Conservation (phyloP, 1,140 invertebrate genomes). For the Anadara kagoshimensis region DNA sequence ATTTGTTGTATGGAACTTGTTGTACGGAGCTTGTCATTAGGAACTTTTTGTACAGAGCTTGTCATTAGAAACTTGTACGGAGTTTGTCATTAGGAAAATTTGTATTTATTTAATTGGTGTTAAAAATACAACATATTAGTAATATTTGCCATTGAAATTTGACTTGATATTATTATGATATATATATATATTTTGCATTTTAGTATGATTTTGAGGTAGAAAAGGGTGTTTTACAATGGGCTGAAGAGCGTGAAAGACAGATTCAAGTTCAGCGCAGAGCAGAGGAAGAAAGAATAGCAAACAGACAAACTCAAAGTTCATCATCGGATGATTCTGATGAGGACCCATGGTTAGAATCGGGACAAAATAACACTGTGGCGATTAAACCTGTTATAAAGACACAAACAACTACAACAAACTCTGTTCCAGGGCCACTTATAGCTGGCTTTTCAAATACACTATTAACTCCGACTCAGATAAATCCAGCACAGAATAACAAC, state of each 20-base stretch:
- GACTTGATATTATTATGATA: no score
- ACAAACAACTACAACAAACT: background rate
- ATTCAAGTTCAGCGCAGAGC: constrained; percentile 16
- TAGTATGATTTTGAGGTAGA: constrained; percentile 41
- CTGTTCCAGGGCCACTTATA: constrained; percentile 4
- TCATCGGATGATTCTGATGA: constrained; percentile 18
- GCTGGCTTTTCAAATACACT: constrained; percentile 19
- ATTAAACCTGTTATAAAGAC: background rate
- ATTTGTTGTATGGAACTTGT: no score
- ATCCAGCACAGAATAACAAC: constrained; percentile 1
- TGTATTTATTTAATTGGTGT: no score
- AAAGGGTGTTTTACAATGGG: constrained; percentile 43
- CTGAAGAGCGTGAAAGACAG: constrained; percentile 26
- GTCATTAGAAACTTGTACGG: no score
- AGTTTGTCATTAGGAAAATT: no score
- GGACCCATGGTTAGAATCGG: constrained; percentile 24
- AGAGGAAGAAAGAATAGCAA: constrained; percentile 19
- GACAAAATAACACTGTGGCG: background rate
- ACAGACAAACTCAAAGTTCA: background rate
- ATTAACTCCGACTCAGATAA: constrained; percentile 28
- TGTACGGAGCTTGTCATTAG: no score
- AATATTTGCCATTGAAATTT: no score
- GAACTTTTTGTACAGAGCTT: no score
- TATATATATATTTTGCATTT: constrained; percentile 9
- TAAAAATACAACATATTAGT: no score